These are phyloP conservation scores for Germaria angustata DNA, from an alignment of 2,888 invertebrate genomes.

Conservation along the genomic window DNA sequence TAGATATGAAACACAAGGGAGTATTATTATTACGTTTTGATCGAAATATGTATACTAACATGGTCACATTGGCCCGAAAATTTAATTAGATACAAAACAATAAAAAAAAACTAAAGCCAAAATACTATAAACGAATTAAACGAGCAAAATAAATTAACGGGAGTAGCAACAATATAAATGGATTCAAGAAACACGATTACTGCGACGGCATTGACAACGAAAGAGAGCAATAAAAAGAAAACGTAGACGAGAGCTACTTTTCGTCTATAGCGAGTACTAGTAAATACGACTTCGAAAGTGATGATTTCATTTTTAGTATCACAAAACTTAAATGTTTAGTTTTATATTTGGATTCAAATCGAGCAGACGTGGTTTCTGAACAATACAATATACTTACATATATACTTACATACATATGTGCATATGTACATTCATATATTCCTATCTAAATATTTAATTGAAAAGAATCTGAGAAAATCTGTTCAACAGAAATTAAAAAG, in stretches of 20 bases:
- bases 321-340: conserved; percentile 72
- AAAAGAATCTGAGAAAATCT: conserved; percentile 11
- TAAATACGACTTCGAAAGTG: conserved; percentile 68
- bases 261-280: conserved; percentile 67
- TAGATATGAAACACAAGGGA: too few species aligned
- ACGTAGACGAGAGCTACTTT: conserved; percentile 38
- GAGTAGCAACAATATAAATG: conserved; percentile 13
- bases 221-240: conserved; percentile 41
- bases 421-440: too few species aligned
- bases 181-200: conserved; percentile 2
- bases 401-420: too few species aligned
- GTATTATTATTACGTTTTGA: too few species aligned
- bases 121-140: conserved; percentile 12
- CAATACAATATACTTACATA: conserved; percentile 40
- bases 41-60: too few species aligned
- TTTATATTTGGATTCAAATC: conserved; percentile 72
- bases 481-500: not conserved
- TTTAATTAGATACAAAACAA: conserved; percentile 8
- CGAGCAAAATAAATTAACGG: conserved; percentile 33
- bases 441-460: conserved; percentile 23
- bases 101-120: not conserved
- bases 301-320: conserved; percentile 74
- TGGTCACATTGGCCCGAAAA: not conserved
- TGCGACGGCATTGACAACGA: conserved; percentile 7
- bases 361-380: conserved; percentile 71